Evolutionary conservation across 2,113 vertebrate species (phyloP), one percentile per base, ranked within the genome.

Genomic region (Alexandromys fortis): DNA sequence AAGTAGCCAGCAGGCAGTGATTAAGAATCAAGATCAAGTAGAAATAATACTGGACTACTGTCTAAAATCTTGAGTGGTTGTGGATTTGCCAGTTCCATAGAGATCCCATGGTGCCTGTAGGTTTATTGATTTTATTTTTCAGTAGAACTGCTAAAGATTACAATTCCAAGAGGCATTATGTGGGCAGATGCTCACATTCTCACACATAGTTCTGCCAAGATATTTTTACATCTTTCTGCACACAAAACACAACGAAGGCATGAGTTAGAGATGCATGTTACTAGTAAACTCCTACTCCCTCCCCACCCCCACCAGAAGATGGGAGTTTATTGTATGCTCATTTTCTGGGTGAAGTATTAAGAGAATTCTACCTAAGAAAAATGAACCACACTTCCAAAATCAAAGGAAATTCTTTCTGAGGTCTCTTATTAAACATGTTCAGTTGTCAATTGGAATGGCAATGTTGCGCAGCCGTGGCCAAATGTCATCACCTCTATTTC

Each of bases 201-300:
- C 83, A 96, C 63, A 63, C 75, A 83, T 35, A 90, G 92, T 82
- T 81, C 92, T 90, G 90, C 95, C 95, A 97, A 92, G 52, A 19
- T 78, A 67, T 70, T 94, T 97, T 98, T 97, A 96, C 92, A 96
- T 97, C 90, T 92, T 96, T 96, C 94, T 96, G 75, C 75, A 86
- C 92, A 92, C 91, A 96, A 96, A 96, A 95, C 96, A 98, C 97
- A 96, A 96, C 61, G 91, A 98, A 97, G 96, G 95, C 65, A 97
- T 97, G 95, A 77, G 52, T 77, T 97, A 91, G 67, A 94, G 68
- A 78, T 70, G 96, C 90, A 47, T 58, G 65, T 95, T 97, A 96
- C 94, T 93, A 61, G 81, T 85, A 94, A 73, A 49, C 65, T 86
- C 13, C 70, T 73, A 73, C 70, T 8, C 19, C 0, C 4, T 35